These are phyloP conservation scores for Drosophila leonis DNA, from an alignment of 2,888 invertebrate species.

Conservation along the genomic window DNA sequence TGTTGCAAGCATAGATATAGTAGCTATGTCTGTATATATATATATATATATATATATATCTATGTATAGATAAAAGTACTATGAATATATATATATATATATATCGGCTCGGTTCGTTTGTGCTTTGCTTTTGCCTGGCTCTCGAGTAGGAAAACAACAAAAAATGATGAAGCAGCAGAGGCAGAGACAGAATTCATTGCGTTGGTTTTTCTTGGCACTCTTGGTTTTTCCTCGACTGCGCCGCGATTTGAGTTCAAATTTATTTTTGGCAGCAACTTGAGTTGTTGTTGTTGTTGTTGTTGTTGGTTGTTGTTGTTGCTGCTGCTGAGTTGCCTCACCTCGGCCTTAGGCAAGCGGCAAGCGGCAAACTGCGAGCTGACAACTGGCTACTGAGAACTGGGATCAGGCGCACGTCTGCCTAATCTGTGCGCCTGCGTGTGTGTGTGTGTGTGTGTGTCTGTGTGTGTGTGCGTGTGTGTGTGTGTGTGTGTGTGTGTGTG, in stretches of 20 bases:
- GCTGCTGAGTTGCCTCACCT: slow-evolving; percentile 22
- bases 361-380: slow-evolving; percentile 14
- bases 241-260: slow-evolving; percentile 78
- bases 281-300: slow-evolving; percentile 28
- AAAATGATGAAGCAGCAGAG: not conserved
- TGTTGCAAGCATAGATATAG: slow-evolving; percentile 6
- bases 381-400: slow-evolving; percentile 51
- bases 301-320: slow-evolving; percentile 21
- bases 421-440: slow-evolving; percentile 50
- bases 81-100: slow-evolving; percentile 1
- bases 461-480: slow-evolving; percentile 32
- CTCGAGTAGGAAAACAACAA: slow-evolving; percentile 44
- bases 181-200: slow-evolving; percentile 52
- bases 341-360: slow-evolving; percentile 29
- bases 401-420: slow-evolving; percentile 59
- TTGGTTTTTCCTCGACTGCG: slow-evolving; percentile 63
- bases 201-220: slow-evolving; percentile 78
- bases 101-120: slow-evolving; percentile 23
- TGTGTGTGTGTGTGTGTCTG: slow-evolving; percentile 18
- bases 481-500: slow-evolving; percentile 36
- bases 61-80: slow-evolving; percentile 6
- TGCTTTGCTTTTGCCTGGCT: slow-evolving; percentile 47
- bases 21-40: not conserved
- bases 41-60: not conserved
- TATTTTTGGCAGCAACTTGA: slow-evolving; percentile 73